These are phyloP conservation scores for Cerastis rubricosa DNA, from an alignment of 2,888 invertebrate genomes.

Conservation along the genomic window DNA sequence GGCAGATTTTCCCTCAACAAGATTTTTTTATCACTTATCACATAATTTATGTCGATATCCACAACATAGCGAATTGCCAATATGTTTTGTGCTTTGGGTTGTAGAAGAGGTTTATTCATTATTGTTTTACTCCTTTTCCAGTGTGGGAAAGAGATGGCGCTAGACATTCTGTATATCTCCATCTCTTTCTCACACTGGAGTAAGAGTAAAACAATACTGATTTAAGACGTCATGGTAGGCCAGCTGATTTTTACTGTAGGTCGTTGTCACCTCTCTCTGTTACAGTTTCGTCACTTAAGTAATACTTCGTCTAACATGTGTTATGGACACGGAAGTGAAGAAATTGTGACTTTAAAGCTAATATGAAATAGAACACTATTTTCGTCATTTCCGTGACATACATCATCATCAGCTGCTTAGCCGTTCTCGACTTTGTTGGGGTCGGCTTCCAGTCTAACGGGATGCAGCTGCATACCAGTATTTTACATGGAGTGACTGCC, in stretches of 20 bases:
- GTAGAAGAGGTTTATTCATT: too few relatives aligned
- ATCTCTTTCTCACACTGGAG: too few relatives aligned
- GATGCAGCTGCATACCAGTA: background rate
- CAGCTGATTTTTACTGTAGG: too few relatives aligned
- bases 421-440: background rate
- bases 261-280: constrained; percentile 32
- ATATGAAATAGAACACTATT: background rate
- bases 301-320: constrained; percentile 19
- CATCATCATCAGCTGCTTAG: background rate
- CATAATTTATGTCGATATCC: background rate
- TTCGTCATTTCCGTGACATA: background rate
- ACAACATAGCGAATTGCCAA: background rate
- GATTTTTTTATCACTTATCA: background rate
- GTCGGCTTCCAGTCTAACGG: background rate
- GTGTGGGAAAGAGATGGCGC: too few relatives aligned
- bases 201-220: too few relatives aligned
- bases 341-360: background rate
- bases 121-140: too few relatives aligned
- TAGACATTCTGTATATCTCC: too few relatives aligned
- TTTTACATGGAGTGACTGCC: background rate
- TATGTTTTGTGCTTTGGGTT: background rate
- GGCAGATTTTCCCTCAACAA: background rate
- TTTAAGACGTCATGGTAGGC: too few relatives aligned
- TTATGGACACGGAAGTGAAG: background rate
- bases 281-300: constrained; percentile 22